Base-by-base conservation (phyloP, 2,797 vertebrate genomes). In the Amblyraja radiata region DNA sequence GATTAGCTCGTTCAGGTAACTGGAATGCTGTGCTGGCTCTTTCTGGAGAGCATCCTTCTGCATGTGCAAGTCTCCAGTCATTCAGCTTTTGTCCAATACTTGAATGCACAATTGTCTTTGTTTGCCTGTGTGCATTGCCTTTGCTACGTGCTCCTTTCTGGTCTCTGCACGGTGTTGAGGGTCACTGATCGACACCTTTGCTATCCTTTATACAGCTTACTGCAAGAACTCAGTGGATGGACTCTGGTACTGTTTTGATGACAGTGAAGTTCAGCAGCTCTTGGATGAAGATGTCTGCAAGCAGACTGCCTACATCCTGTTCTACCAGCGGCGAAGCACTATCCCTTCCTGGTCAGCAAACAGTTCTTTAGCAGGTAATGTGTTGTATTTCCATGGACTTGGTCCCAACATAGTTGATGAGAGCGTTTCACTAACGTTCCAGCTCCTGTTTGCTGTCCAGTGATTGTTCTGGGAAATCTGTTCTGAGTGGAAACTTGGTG, bases 181-280 rank as follows among this genome's bases (percentile, higher is more conserved):
- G 6, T 68, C 28, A 88, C 84, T 88, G n/a, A 88, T 63, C 7
- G 36, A 6, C n/a, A 18, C 14, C 84, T 88, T n/a, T 68, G 61
- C n/a, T 18, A 36, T 88, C 13, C 13, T 18, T 68, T 68, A 36
- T 32, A 25, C 95, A 99, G 99, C 99, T 0, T 98, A 98, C 95
- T 99, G 99, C 94, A 99, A 99, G 96, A 99, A 99, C 96, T 99
- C 99, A 0, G 96, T 99, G 14, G 99, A 99, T 10, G 99, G 99
- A 25, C 97, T 98, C 95, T 99, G 99, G 99, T 99, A 99, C 96
- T 99, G 98, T 97, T 99, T 99, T 0, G 99, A 99, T 63, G 99
- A 99, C 97, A 99, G 98, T 0, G 98, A 99, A 0, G 99, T 99
- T 90, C 98, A 98, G 94, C 96, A 97, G 0, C 95, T 99, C n/a